Conservation (phyloP, 1,140 invertebrate genomes). For the Neocloeon triangulifer region DNA sequence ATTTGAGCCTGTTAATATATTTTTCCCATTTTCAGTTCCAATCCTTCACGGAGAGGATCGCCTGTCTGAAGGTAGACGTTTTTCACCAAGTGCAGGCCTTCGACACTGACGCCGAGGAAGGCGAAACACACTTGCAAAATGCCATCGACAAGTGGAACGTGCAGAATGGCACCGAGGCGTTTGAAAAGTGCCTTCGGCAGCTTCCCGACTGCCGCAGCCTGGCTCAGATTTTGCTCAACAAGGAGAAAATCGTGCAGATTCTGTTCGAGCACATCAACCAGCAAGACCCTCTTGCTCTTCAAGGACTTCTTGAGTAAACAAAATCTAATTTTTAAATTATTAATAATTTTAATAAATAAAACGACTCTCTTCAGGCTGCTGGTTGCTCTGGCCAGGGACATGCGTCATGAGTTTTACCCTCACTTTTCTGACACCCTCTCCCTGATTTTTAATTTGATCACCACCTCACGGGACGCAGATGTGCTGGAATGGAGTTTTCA, state of each 20-base stretch:
- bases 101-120: slow-evolving; percentile 33
- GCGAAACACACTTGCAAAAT: slow-evolving; percentile 53
- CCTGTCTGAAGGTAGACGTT: slow-evolving; percentile 57
- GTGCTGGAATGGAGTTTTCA: slow-evolving; percentile 62
- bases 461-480: slow-evolving; percentile 56
- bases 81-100: slow-evolving; percentile 54
- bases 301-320: slow-evolving; percentile 64
- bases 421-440: slow-evolving; percentile 48
- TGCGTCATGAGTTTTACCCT: slow-evolving; percentile 66
- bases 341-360: slow-evolving; percentile 6
- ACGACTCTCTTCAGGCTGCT: slow-evolving; percentile 39
- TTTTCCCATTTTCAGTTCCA: slow-evolving; percentile 44
- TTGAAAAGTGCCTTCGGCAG: slow-evolving; percentile 44
- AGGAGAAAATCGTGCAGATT: slow-evolving; percentile 45
- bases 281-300: slow-evolving; percentile 42
- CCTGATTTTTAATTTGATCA: slow-evolving; percentile 47
- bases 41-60: slow-evolving; percentile 64
- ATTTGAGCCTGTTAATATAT: slow-evolving; percentile 9
- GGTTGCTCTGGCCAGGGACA: slow-evolving; percentile 61
- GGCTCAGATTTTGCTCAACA: slow-evolving; percentile 52
- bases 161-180: slow-evolving; percentile 64
- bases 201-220: slow-evolving; percentile 47
- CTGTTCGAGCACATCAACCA: slow-evolving; percentile 46
- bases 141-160: slow-evolving; percentile 69
- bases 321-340: slow-evolving; percentile 7